Base-by-base conservation (phyloP, 2,797 vertebrate genomes). In the Choloepus didactylus region DNA sequence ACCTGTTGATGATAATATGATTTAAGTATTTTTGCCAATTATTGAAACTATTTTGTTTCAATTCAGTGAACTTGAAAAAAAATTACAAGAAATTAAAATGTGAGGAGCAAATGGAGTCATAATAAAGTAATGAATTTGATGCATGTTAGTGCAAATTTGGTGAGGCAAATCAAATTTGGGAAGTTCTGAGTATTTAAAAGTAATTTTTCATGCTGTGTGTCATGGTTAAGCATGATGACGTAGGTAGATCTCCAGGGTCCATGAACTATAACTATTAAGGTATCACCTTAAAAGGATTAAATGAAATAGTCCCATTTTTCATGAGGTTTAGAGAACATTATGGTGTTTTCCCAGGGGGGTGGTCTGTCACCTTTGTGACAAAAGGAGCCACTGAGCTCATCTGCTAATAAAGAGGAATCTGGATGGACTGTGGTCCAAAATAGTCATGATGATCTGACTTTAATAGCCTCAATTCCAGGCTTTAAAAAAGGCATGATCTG, bases 141-240 rank as follows among this genome's bases (percentile, higher is more conserved):
- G 6, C 4, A 35, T 1, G 35, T 70, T 25, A 70, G 6, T 77
- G 9, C 2, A 86, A 77, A 93, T 95, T 91, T 66, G 3, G n/a
- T 62, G 27, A 90, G 54, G 5, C 21, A 64, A 29, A 77, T 90
- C 38, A 85, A 91, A 89, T 75, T 77, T 83, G 35, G 27, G 35
- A 88, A 92, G 81, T 69, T 86, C 35, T 82, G 14, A 66, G 11
- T 18, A 72, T 79, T 72, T 69, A 82, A 85, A 76, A 79, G 56
- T 70, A 76, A 95, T 66, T 88, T 73, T 9, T 87, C 4, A 85
- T 18, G 3, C 23, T 72, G 1, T 56, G 8, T 31, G 35, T 5
- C 18, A 56, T 73, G 56, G 54, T 62, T 85, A 93, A 51, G 70
- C 8, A 51, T 67, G 51, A 76, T 51, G 69, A 73, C 0, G 67